A percentile compares a stretch with the other conserved stretches of the same genome.
Evolutionary conservation across 2,113 vertebrate genomes (phyloP).

Genomic region (Aix galericulata): DNA sequence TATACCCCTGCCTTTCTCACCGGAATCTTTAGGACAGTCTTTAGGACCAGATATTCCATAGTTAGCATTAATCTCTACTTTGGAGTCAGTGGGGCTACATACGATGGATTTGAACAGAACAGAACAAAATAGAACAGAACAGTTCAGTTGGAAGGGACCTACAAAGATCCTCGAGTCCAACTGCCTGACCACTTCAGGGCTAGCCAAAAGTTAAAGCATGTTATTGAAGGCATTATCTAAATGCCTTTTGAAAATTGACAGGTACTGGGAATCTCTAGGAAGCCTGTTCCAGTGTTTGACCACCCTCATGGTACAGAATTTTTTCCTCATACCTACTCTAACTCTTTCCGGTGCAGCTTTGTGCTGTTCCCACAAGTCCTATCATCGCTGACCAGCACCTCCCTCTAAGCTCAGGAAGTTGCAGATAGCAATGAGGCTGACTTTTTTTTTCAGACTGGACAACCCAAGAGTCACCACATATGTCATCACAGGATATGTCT

Average conservation of each 20-base stretch:
- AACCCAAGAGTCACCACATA: background rate
- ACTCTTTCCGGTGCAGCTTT: background rate
- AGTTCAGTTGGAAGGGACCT: background rate
- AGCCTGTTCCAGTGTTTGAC: background rate
- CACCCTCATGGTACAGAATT: background rate
- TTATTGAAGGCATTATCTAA: background rate
- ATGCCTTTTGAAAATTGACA: background rate
- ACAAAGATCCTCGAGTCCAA: background rate
- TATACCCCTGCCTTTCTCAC: background rate
- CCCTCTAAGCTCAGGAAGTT: background rate
- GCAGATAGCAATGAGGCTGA: background rate
- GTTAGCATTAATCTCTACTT: background rate
- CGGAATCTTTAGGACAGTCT: background rate
- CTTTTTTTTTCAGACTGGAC: background rate
- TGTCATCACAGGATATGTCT: background rate
- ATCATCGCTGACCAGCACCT: background rate
- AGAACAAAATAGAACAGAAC: background rate
- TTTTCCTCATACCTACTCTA: background rate
- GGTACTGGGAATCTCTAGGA: background rate
- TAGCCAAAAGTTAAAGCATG: background rate
- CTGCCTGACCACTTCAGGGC: background rate
- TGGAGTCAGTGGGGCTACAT: background rate
- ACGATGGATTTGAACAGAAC: background rate
- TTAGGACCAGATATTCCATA: background rate
- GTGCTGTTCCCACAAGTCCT: background rate